Evolutionary conservation across 2,797 vertebrate species (phyloP), one percentile per base, ranked within the genome.

Genomic region (Gallinago stenura): DNA sequence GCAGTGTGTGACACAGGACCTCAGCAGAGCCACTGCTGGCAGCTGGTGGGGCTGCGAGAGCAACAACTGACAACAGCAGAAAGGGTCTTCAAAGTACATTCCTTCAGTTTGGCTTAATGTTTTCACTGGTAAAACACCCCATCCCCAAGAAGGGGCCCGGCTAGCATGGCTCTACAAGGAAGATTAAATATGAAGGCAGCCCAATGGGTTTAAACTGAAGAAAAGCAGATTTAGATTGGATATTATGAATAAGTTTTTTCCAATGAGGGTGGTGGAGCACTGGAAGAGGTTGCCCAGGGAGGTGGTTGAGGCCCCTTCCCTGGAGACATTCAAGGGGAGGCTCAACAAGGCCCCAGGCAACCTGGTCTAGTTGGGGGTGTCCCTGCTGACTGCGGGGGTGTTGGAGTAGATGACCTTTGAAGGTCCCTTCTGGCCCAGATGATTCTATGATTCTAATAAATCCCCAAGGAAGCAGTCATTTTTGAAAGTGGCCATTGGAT

Each of bases 11-110:
- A 83, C 78, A 57, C 19, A 37, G 41, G 37, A 64, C 26, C 24
- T 33, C 3, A 0, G 31, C n/a, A 81, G 50, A 83, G n/a, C 18
- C 19, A 12, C 21, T 6, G 0, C 3, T n/a, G 35, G 18, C 20
- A n/a, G 9, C 10, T 65, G 24, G 56, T 57, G 56, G 56, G 21
- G 56, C 56, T 57, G n/a, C 4, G 6, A 57, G n/a, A 60, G 25
- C 21, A 35, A 2, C 0, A 6, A 48, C 14, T 15, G 30, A 87
- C 3, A 8, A 31, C 0, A 1, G 22, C 17, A 66, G 75, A 87
- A 71, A 57, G 2, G 18, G 0, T 56, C 26, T 53, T 43, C 10
- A 48, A 51, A 68, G 17, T 3, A 9, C 11, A 12, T 91, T 60
- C 21, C 15, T 91, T 64, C 28, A 21, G 6, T 41, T 56, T 51